A percentile compares a stretch with the other conserved stretches of the same genome.
Evolutionary conservation across 2,113 vertebrate genomes (phyloP).

Genomic region (Glaucomys volans): DNA sequence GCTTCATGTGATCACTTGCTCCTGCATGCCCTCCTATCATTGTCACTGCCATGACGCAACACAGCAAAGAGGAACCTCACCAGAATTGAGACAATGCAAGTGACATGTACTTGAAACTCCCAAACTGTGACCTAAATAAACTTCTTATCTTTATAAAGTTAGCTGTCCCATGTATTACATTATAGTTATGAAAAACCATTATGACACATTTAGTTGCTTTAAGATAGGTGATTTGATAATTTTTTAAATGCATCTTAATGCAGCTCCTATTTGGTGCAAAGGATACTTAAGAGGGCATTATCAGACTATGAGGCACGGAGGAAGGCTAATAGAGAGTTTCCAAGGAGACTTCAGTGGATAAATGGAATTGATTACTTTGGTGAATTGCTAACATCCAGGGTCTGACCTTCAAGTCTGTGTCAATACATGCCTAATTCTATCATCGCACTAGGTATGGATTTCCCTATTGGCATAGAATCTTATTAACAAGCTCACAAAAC

Average conservation of each 20-base stretch:
- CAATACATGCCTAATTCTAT: conserved; percentile 5
- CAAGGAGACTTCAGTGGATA: background rate
- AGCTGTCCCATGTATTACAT: no score
- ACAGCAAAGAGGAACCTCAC: background rate
- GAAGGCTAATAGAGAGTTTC: background rate
- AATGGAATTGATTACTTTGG: background rate
- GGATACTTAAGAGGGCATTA: background rate
- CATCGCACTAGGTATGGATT: background rate
- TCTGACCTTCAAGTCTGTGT: background rate
- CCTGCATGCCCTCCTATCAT: background rate
- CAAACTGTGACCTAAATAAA: background rate
- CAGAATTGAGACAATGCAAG: background rate
- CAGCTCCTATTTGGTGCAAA: background rate
- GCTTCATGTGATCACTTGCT: background rate
- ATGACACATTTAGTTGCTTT: background rate
- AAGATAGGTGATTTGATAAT: background rate
- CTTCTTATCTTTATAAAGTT: background rate
- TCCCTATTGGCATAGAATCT: background rate
- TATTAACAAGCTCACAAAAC: conserved; percentile 1
- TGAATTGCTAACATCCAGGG: background rate
- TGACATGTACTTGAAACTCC: no score
- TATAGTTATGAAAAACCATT: no score
- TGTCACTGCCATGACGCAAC: background rate
- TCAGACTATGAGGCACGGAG: background rate
- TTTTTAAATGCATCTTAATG: background rate